These are phyloP conservation scores for Charadrius vociferus DNA, from an alignment of 2,113 vertebrate species.

Conservation along the genomic window DNA sequence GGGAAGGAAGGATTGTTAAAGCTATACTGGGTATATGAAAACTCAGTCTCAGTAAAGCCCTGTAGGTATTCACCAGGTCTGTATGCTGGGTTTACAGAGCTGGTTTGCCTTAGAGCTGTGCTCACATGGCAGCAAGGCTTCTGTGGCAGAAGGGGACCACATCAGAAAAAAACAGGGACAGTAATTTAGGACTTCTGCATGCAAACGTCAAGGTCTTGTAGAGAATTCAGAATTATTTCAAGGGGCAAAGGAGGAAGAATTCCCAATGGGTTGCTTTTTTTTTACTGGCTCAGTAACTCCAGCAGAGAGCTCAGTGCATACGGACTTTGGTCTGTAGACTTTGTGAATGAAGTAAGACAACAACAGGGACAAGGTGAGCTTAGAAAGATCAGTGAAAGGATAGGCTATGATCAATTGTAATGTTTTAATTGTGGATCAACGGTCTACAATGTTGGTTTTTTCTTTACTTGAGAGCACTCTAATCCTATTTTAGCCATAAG, in stretches of 20 bases:
- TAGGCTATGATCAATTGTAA: neutral
- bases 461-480: neutral
- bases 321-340: neutral
- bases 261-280: neutral
- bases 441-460: neutral
- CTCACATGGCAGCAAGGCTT: neutral
- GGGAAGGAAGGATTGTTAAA: neutral
- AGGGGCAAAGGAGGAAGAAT: neutral
- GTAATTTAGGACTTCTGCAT: neutral
- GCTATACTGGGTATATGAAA: neutral
- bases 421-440: neutral
- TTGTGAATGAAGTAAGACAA: neutral
- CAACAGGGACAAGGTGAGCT: neutral
- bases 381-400: neutral
- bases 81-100: neutral
- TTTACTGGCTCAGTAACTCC: neutral
- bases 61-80: neutral
- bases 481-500: neutral
- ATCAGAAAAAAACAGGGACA: rapidly evolving
- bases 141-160: neutral
- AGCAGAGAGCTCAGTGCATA: neutral
- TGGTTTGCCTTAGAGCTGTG: neutral
- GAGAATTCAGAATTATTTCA: neutral
- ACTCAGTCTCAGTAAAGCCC: neutral
- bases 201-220: neutral